Evolutionary conservation across 2,113 vertebrate genomes (phyloP).

Genomic region (Sus scrofa): DNA sequence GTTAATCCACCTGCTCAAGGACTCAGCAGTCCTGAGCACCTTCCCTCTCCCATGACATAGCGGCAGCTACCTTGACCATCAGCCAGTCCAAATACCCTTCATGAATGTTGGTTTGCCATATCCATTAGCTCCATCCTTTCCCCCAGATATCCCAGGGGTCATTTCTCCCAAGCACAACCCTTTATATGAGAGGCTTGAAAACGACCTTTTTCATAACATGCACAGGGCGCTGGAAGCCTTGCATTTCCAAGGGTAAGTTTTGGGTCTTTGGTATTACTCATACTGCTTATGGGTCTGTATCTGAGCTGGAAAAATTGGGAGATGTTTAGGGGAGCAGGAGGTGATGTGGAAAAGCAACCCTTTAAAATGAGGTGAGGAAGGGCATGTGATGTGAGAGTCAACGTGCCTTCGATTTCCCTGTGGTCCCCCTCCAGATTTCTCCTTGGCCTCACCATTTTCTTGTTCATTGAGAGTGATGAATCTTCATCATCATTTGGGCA

Average conservation of each 20-base stretch:
- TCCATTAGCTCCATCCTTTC: not conserved
- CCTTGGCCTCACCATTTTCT: constrained; percentile 21
- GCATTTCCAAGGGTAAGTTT: not conserved
- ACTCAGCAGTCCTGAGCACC: not conserved
- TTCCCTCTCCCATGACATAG: not conserved
- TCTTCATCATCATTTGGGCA: constrained; percentile 35
- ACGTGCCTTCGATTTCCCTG: not conserved
- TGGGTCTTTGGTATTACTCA: not conserved
- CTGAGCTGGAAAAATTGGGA: not conserved
- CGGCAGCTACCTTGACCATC: constrained; percentile 8
- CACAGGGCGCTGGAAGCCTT: not conserved
- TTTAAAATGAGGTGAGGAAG: not conserved
- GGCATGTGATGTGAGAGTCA: not conserved
- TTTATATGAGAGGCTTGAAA: not conserved
- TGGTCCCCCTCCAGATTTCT: not conserved
- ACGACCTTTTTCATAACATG: not conserved
- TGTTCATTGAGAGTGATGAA: constrained; percentile 24
- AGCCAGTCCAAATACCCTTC: not conserved
- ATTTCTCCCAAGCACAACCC: not conserved
- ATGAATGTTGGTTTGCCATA: not conserved
- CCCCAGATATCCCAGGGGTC: not conserved
- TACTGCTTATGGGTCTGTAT: not conserved
- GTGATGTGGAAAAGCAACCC: not conserved
- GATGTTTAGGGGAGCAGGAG: not conserved
- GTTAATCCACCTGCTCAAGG: not conserved